Base-by-base conservation (phyloP, 92 coral and sea anemone genomes). In the Pocillopora grandis region DNA sequence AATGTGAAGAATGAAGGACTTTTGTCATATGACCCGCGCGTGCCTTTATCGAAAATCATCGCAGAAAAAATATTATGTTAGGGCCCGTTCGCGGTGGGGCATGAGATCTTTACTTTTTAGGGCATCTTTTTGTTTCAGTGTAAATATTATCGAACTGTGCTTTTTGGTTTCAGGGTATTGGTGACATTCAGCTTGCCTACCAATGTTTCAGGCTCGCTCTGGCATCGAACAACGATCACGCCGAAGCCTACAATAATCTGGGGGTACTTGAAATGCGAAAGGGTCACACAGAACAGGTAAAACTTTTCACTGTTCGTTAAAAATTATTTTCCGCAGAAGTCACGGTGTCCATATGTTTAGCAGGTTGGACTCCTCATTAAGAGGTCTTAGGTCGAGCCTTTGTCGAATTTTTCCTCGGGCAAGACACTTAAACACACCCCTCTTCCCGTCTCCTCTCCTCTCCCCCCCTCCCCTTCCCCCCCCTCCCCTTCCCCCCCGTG, bases 181-280 rank as follows among this genome's bases (percentile, higher is more conserved):
- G 99, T 9, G 99, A 96, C 84, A 89, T 92, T 66, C 94, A 94
- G 18, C 88, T 96, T 10, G 95, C 96, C 55, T 92, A 96, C 68
- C 99, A 94, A 83, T 96, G 98, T 93, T 96, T 96, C 80, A 91
- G 99, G 71, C 80, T 96, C 23, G 98, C 99, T 18, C 88, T 96
- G 12, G 99, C 98, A 14, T 85, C 98, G 19, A 94, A 96, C 73
- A 96, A 96, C 82, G 98, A 96, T 75, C 99, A 96, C 71, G 92
- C 99, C 12, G 99, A 96, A 78, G 96, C 99, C 19, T 96, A 96
- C 80, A 96, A 96, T 77, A 96, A 96, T 76, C 91, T 96, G 16
- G 99, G 99, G 19, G 99, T 96, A 31, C 89, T 96, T 71, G 99
- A 96, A 79, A 93, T 96, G 88, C 94, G 98, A 75, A 96, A 96